Evolutionary conservation across 2,888 invertebrate genomes (phyloP).

Genomic region (Malachius bipustulatus): DNA sequence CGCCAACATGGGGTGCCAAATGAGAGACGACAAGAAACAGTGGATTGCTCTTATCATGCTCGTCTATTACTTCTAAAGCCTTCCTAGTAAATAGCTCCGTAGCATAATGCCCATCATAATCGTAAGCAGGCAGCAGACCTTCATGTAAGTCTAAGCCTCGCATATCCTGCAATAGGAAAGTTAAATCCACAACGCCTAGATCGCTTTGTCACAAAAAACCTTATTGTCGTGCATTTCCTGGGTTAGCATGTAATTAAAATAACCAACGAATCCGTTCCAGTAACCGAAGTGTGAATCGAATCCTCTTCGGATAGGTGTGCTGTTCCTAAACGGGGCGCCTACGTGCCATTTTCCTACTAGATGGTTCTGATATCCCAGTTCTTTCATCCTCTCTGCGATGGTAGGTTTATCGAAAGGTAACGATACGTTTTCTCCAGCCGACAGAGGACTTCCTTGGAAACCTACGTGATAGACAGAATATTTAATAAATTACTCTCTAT

Average conservation of each 20-base stretch:
- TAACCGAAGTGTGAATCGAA: slow-evolving; percentile 78
- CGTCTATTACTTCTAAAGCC: slow-evolving; percentile 48
- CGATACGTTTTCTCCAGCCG: slow-evolving; percentile 56
- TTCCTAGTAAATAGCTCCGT: slow-evolving; percentile 59
- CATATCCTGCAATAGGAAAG: slow-evolving; percentile 29
- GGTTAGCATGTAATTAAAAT: slow-evolving; percentile 44
- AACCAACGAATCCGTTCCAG: slow-evolving; percentile 69
- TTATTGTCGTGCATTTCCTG: no score
- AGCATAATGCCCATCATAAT: slow-evolving; percentile 48
- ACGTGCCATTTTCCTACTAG: slow-evolving; percentile 81
- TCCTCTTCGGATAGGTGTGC: slow-evolving; percentile 58
- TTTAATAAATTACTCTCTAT: no score
- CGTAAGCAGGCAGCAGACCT: slow-evolving; percentile 37
- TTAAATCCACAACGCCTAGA: background rate
- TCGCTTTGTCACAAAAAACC: no score
- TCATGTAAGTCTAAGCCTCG: slow-evolving; percentile 39
- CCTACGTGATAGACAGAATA: no score
- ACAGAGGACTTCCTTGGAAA: slow-evolving; percentile 56
- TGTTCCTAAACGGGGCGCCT: slow-evolving; percentile 56
- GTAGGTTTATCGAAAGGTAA: slow-evolving; percentile 44
- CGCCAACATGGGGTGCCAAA: slow-evolving; percentile 57
- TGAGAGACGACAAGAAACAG: slow-evolving; percentile 70
- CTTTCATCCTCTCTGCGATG: slow-evolving; percentile 48
- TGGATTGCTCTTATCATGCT: slow-evolving; percentile 47
- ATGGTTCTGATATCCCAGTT: slow-evolving; percentile 58